Evolutionary conservation across 64 coral and sea anemone genomes (phyloP).

Genomic region (Actinia tenebrosa): DNA sequence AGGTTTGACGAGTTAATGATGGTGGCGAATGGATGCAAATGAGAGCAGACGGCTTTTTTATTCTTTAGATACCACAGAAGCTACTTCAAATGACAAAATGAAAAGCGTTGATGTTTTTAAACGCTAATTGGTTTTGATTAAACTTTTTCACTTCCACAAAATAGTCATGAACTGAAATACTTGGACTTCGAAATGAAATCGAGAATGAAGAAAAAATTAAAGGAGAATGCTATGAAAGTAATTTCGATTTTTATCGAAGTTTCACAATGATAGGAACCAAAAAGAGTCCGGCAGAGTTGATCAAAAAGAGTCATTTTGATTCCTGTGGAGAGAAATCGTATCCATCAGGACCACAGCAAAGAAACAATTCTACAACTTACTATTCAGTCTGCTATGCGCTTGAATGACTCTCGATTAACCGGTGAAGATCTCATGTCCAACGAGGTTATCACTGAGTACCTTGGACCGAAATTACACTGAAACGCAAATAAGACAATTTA

Average conservation of each 20-base stretch:
- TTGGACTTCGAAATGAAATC: not conserved
- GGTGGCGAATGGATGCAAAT: not conserved
- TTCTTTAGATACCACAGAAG: not conserved
- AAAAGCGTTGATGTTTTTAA: not conserved
- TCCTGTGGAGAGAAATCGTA: too few relatives aligned
- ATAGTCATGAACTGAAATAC: not conserved
- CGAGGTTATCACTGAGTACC: too few relatives aligned
- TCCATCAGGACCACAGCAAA: not conserved
- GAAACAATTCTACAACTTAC: not conserved
- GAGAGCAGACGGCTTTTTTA: not conserved
- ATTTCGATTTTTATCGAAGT: not conserved
- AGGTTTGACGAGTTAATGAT: conserved; percentile 12
- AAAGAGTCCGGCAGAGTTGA: too few relatives aligned
- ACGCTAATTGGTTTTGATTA: conserved; percentile 7
- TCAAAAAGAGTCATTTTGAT: too few relatives aligned
- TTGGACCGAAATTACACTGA: too few relatives aligned
- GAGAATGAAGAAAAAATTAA: not conserved
- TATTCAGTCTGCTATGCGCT: not conserved
- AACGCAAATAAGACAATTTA: too few relatives aligned
- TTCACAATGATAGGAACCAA: not conserved
- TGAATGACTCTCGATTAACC: not conserved
- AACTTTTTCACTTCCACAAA: not conserved
- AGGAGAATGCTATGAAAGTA: not conserved
- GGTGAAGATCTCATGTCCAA: not conserved
- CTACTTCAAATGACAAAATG: not conserved